Evolutionary conservation across 2,797 vertebrate genomes (phyloP).

Genomic region (Chloroceryle amazona): DNA sequence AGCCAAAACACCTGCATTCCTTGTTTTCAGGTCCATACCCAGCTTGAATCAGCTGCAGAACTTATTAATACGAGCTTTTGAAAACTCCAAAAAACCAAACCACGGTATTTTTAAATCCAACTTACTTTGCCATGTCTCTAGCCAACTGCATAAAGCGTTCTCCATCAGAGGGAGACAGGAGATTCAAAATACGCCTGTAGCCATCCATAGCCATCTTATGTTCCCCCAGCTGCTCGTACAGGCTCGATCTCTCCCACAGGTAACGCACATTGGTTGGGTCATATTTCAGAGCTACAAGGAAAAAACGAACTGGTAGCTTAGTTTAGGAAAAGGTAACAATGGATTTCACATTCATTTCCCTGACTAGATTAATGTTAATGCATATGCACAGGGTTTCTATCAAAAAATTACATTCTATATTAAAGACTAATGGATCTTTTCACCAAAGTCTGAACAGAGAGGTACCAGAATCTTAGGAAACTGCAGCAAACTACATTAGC

Average conservation of each 20-base stretch:
- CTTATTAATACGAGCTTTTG: not conserved
- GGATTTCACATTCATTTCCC: not conserved
- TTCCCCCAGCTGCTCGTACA: conserved; percentile 94
- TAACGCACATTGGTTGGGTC: conserved; percentile 94
- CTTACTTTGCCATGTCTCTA: conserved; percentile 97
- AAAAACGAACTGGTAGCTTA: accelerated
- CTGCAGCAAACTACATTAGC: not conserved
- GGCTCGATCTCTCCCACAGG: conserved; percentile 94
- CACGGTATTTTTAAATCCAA: accelerated
- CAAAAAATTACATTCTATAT: not conserved
- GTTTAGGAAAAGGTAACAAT: not conserved
- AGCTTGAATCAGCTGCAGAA: not conserved
- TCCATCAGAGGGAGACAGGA: conserved; percentile 92
- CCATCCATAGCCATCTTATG: conserved; percentile 98
- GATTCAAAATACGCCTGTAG: conserved; percentile 91
- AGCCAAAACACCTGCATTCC: not conserved
- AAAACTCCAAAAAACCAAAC: not conserved
- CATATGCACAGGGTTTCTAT: accelerated
- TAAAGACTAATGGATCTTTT: not conserved
- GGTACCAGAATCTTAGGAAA: not conserved
- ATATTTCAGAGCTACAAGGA: conserved; percentile 90
- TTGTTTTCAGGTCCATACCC: not conserved
- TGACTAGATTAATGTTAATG: accelerated
- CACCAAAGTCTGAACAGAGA: not conserved
- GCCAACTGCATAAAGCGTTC: conserved; percentile 97